phyloP scores from a whole-genome alignment of 2,797 vertebrate species.

The Takifugu rubripes region DNA sequence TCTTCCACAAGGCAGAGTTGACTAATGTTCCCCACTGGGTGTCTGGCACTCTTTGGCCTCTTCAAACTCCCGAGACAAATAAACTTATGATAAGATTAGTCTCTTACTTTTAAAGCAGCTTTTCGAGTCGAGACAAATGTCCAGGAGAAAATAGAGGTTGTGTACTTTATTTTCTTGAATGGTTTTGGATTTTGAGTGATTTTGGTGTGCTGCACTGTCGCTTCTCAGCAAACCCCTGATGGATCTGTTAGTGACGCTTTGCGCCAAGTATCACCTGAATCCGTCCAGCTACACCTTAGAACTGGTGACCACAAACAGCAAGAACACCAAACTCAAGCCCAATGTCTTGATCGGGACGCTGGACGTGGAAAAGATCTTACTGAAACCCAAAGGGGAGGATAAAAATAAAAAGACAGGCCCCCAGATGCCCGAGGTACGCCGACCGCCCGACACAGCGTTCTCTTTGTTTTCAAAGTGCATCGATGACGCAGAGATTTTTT shows the following conservation, averaged over 20 bases:
- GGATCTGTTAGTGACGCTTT: slow-evolving; percentile 92
- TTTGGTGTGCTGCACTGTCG: not conserved
- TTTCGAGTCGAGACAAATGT: slow-evolving; percentile 24
- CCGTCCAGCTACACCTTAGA: slow-evolving; percentile 92
- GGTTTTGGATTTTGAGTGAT: no score
- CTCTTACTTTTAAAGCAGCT: slow-evolving; percentile 37
- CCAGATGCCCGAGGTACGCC: slow-evolving; percentile 88
- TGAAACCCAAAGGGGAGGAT: slow-evolving; percentile 89
- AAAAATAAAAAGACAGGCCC: slow-evolving; percentile 84
- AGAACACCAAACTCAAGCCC: slow-evolving; percentile 89
- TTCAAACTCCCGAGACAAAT: slow-evolving; percentile 41
- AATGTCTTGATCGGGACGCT: slow-evolving; percentile 89
- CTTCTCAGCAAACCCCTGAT: slow-evolving; percentile 90
- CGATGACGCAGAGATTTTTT: not conserved
- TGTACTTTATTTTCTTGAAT: not conserved
- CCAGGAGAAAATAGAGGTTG: slow-evolving; percentile 18
- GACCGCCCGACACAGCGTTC: not conserved
- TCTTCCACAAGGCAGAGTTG: slow-evolving; percentile 42
- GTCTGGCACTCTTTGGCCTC: slow-evolving; percentile 34
- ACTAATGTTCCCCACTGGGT: slow-evolving; percentile 23
- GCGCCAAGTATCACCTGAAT: slow-evolving; percentile 92
- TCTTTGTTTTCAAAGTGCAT: not conserved
- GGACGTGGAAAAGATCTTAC: slow-evolving; percentile 86
- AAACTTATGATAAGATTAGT: slow-evolving; percentile 50
- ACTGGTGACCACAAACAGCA: slow-evolving; percentile 84